phyloP scores from a whole-genome alignment of 1,140 invertebrate genomes.

The Protaetia brevitarsis region DNA sequence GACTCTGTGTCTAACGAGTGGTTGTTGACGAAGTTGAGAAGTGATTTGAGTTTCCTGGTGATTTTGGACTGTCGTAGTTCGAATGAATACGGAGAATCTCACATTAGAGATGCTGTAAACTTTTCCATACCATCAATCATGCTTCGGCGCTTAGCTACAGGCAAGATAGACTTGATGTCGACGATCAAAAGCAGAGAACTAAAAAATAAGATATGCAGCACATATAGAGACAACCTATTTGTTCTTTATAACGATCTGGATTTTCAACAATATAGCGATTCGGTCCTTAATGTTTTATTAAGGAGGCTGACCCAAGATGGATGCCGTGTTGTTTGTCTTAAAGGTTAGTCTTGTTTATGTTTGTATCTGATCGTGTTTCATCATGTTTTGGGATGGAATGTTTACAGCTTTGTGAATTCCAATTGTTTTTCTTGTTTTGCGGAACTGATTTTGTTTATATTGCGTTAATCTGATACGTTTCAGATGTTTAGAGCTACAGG shows the following conservation, averaged over 20 bases:
- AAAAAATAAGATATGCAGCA: slow-evolving; percentile 69
- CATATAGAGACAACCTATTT: slow-evolving; percentile 67
- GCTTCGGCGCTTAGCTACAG: slow-evolving; percentile 77
- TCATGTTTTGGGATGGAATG: too few relatives aligned
- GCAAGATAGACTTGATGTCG: slow-evolving; percentile 79
- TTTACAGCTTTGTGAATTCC: too few relatives aligned
- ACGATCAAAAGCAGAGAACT: slow-evolving; percentile 82
- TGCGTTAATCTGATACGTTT: not conserved
- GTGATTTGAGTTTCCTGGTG: slow-evolving; percentile 60
- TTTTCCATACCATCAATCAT: slow-evolving; percentile 87
- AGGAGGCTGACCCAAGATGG: slow-evolving; percentile 78
- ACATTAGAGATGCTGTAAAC: slow-evolving; percentile 82
- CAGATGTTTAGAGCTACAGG: slow-evolving; percentile 31
- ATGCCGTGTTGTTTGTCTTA: slow-evolving; percentile 73
- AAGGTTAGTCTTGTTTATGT: slow-evolving; percentile 61
- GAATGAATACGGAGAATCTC: slow-evolving; percentile 74
- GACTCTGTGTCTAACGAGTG: slow-evolving; percentile 65
- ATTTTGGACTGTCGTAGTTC: slow-evolving; percentile 81
- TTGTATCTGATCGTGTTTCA: too few relatives aligned
- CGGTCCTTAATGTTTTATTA: slow-evolving; percentile 64
- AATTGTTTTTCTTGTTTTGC: too few relatives aligned
- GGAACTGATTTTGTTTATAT: not conserved
- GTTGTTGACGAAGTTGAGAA: slow-evolving; percentile 62
- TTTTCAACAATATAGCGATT: slow-evolving; percentile 54
- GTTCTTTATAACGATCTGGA: slow-evolving; percentile 69